Percentiles rank a stretch among this genome's conserved stretches.
These are phyloP conservation scores for Prunella himalayana DNA, from an alignment of 2,113 vertebrate species.

Conservation along the genomic window DNA sequence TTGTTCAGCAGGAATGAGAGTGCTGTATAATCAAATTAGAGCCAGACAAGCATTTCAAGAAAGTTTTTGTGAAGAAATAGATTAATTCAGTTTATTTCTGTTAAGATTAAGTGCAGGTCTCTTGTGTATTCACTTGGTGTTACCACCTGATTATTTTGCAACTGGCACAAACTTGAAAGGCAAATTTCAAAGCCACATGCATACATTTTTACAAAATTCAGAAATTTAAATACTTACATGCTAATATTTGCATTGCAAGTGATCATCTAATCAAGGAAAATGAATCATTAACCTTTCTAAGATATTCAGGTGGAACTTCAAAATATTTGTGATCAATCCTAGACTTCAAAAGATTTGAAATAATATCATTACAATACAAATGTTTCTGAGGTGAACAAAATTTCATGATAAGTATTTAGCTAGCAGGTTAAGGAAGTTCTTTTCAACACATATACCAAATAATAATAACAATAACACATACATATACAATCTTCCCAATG, in stretches of 20 bases:
- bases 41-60: background rate
- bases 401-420: background rate
- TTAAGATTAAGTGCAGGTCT: background rate
- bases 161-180: background rate
- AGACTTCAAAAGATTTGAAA: background rate
- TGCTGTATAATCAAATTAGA: slow-evolving; percentile 1
- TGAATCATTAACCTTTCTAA: background rate
- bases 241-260: slow-evolving; percentile 16
- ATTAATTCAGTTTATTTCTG: slow-evolving; percentile 10
- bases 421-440: background rate
- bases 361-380: background rate
- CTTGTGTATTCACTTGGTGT: background rate
- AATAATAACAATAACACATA: background rate
- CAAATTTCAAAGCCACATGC: background rate
- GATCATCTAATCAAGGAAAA: background rate
- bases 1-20: background rate
- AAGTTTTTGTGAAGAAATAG: background rate
- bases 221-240: background rate
- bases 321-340: background rate
- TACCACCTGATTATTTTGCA: background rate
- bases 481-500: background rate
- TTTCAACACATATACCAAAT: background rate
- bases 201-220: background rate
- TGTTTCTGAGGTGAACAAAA: background rate
- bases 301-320: background rate